phyloP scores from a whole-genome alignment of 2,113 vertebrate species.

The Myodes glareolus region DNA sequence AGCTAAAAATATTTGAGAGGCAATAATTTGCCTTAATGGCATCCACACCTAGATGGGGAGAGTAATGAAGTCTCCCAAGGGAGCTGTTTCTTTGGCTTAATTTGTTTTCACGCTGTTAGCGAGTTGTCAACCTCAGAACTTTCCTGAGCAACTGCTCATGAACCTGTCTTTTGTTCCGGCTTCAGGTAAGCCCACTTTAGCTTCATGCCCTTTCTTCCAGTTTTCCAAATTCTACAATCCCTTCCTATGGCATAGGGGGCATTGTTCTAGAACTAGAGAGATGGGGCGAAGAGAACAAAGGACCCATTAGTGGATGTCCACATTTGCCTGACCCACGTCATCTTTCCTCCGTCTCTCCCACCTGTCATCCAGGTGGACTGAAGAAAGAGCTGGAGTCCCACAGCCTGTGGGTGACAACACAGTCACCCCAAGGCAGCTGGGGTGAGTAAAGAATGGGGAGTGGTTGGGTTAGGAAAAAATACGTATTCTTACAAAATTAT shows the following conservation, averaged over 20 bases:
- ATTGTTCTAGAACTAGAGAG: neutral
- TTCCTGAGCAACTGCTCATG: neutral
- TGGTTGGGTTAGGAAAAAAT: neutral
- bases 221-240: neutral
- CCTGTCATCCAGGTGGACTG: rapidly evolving
- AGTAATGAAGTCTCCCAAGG: conserved; percentile 73
- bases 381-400: neutral
- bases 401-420: neutral
- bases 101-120: conserved; percentile 60
- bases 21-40: conserved; percentile 83
- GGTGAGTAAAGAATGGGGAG: neutral
- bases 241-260: rapidly evolving
- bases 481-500: neutral
- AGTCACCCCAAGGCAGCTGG: neutral
- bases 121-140: conserved; percentile 69
- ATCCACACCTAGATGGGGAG: conserved; percentile 77
- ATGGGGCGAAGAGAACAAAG: rapidly evolving
- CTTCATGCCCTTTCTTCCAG: neutral
- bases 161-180: conserved; percentile 62
- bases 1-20: conserved; percentile 86
- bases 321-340: rapidly evolving
- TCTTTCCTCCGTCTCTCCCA: neutral
- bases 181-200: neutral
- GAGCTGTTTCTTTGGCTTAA: conserved; percentile 52
- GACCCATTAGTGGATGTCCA: rapidly evolving